Percentiles rank a stretch among this genome's conserved stretches.
Conservation (phyloP, 2,797 vertebrate species). For the Cyprinella venusta region DNA sequence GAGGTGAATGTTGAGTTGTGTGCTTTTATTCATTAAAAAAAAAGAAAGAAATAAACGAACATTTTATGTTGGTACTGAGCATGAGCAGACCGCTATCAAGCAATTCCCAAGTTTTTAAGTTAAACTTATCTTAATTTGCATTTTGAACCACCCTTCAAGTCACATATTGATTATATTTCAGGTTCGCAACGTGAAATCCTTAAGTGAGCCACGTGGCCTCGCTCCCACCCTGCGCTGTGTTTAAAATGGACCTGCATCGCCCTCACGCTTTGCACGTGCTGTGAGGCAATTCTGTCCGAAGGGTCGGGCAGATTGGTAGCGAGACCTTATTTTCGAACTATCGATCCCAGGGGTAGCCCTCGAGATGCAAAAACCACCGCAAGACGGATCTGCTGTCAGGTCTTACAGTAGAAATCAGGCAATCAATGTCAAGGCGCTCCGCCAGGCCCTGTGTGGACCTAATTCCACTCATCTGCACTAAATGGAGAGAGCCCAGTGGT, state of each 20-base stretch:
- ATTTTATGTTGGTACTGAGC: not conserved
- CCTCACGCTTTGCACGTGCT: constrained; percentile 46
- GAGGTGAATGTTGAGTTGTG: not conserved
- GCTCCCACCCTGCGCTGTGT: constrained; percentile 47
- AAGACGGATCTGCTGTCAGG: constrained; percentile 75
- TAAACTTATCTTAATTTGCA: constrained; percentile 51
- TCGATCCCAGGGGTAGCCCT: constrained; percentile 65
- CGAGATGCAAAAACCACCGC: constrained; percentile 72
- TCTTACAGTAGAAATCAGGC: constrained; percentile 74
- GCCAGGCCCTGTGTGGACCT: constrained; percentile 62
- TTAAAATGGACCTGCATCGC: constrained; percentile 46
- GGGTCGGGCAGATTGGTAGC: constrained; percentile 64
- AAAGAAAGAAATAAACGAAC: too few species aligned
- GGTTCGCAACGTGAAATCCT: constrained; percentile 31
- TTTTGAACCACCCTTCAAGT: constrained; percentile 50
- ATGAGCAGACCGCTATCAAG: not conserved
- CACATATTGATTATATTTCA: constrained; percentile 51
- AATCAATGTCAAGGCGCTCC: constrained; percentile 70
- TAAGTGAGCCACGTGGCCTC: constrained; percentile 34
- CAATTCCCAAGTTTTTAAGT: constrained; percentile 8
- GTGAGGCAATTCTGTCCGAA: constrained; percentile 65
- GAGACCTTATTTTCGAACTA: constrained; percentile 76
- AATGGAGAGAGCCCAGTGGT: constrained; percentile 67
- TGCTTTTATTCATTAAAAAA: not conserved
- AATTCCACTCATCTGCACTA: constrained; percentile 71